These are phyloP conservation scores for Spisula solida DNA, from an alignment of 2,888 invertebrate species.

Conservation along the genomic window DNA sequence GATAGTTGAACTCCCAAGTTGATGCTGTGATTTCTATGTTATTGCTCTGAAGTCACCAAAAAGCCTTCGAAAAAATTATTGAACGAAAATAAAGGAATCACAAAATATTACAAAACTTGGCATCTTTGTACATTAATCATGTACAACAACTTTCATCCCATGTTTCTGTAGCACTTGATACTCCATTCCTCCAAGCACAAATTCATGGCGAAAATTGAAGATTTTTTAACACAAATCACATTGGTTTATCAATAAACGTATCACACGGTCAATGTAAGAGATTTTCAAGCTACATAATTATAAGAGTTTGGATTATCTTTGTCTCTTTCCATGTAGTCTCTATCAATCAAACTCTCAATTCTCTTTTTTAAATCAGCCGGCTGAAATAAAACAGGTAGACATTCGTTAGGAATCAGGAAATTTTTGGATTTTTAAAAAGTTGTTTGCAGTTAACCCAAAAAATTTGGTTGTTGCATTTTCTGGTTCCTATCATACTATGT, in stretches of 20 bases:
- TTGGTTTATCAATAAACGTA: not conserved
- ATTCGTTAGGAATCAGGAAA: too few relatives aligned
- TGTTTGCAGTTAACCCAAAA: too few relatives aligned
- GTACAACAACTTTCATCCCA: not conserved
- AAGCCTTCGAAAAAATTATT: not conserved
- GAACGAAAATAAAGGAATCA: not conserved
- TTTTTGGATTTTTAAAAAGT: too few relatives aligned
- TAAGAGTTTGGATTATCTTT: constrained; percentile 99
- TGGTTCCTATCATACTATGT: too few relatives aligned
- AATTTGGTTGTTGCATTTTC: too few relatives aligned
- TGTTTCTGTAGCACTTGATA: not conserved
- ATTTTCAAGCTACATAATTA: constrained; percentile 96
- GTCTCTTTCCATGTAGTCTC: constrained; percentile 99
- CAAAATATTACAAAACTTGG: not conserved
- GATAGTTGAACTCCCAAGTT: too few relatives aligned
- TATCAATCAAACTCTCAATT: constrained; percentile 99
- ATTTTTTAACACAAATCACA: constrained; percentile 23
- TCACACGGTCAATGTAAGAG: not conserved
- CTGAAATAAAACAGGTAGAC: constrained; percentile 89
- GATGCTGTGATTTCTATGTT: too few relatives aligned
- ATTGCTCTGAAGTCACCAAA: not conserved
- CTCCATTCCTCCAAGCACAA: not conserved
- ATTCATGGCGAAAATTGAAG: not conserved
- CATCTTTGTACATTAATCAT: not conserved
- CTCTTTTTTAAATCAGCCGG: constrained; percentile 99